A percentile compares a stretch with the other conserved stretches of the same genome.
Conservation (phyloP, 2,797 vertebrate species). For the Chelonia mydas region DNA sequence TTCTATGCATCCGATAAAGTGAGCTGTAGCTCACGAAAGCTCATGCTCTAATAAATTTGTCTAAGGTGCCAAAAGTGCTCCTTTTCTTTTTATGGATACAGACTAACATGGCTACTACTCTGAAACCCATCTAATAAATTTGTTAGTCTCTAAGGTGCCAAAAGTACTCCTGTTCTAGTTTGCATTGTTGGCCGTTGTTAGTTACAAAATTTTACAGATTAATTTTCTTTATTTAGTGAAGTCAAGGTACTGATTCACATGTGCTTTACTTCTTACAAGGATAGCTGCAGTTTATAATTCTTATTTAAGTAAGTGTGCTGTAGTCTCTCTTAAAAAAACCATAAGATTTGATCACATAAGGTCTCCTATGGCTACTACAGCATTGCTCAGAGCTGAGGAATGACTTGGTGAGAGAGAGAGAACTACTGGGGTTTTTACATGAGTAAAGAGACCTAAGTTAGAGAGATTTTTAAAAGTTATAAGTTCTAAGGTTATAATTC, state of each 20-base stretch:
- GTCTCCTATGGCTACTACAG: background rate
- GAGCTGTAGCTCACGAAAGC: too few relatives aligned
- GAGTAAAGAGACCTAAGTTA: background rate
- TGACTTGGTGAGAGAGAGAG: background rate
- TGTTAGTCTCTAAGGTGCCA: too few relatives aligned
- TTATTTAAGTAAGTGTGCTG: background rate
- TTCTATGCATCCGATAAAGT: too few relatives aligned
- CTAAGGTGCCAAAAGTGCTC: too few relatives aligned
- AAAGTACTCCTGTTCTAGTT: too few relatives aligned
- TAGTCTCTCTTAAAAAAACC: background rate
- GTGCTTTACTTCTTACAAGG: background rate
- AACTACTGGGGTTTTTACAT: background rate
- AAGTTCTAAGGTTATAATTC: background rate
- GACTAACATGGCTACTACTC: too few relatives aligned
- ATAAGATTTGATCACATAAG: background rate
- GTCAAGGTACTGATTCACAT: background rate
- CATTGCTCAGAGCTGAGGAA: background rate
- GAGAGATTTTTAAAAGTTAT: background rate
- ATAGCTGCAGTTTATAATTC: background rate
- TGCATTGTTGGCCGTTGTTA: background rate
- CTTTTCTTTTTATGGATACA: too few relatives aligned
- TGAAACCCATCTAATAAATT: too few relatives aligned
- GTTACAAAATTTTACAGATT: background rate
- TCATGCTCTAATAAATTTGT: too few relatives aligned
- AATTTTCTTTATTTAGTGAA: too few relatives aligned